Conservation (phyloP, 2,888 invertebrate species). For the Colletes collaris region DNA sequence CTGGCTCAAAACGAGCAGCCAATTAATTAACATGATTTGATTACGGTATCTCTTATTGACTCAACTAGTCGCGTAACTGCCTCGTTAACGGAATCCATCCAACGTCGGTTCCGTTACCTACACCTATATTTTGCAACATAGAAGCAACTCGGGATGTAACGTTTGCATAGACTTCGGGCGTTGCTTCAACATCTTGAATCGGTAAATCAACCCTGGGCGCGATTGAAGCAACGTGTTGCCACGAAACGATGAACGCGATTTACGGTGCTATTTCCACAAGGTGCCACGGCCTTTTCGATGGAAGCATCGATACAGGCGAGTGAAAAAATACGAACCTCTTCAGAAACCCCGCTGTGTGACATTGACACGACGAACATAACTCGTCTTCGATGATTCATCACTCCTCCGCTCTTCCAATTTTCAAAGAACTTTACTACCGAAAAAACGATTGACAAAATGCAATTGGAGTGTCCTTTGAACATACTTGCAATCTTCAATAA, state of each 20-base stretch:
- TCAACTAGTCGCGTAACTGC: slow-evolving; percentile 13
- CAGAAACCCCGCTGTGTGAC: slow-evolving; percentile 7
- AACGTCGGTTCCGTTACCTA: slow-evolving; percentile 1
- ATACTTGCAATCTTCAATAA: no score
- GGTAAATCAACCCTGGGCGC: slow-evolving; percentile 46
- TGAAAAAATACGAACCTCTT: slow-evolving; percentile 35
- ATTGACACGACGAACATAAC: slow-evolving; percentile 16
- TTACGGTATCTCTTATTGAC: background rate
- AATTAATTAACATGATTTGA: no score
- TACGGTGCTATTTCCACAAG: slow-evolving; percentile 60
- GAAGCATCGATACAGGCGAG: slow-evolving; percentile 38
- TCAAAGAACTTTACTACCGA: background rate
- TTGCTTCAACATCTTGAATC: slow-evolving; percentile 48
- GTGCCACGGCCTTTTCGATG: slow-evolving; percentile 35
- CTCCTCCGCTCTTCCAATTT: background rate
- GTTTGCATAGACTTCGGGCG: slow-evolving; percentile 27
- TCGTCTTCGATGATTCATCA: slow-evolving; percentile 6
- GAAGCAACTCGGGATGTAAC: slow-evolving; percentile 28
- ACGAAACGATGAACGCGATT: slow-evolving; percentile 61
- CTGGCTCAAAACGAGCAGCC: no score
- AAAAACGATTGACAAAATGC: no score
- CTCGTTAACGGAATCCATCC: slow-evolving; percentile 6
- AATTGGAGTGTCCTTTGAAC: no score
- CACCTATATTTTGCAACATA: slow-evolving; percentile 21
- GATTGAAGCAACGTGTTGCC: slow-evolving; percentile 58